phyloP scores from a whole-genome alignment of 53 echinoderm and acorn worm genomes.

The Actinopyga echinites region DNA sequence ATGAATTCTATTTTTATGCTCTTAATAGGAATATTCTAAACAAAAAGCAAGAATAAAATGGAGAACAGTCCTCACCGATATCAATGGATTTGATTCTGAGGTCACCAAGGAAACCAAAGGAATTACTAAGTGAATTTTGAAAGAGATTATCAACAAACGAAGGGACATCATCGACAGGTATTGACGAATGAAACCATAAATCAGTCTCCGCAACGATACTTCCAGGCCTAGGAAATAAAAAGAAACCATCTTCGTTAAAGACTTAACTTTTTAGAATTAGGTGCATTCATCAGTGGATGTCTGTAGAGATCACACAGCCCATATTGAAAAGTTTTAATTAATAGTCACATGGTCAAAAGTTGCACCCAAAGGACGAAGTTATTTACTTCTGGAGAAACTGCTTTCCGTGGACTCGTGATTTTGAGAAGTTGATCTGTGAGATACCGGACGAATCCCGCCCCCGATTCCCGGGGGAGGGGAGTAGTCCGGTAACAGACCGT shows the following conservation, averaged over 20 bases:
- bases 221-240: constrained; percentile 16
- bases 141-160: not conserved
- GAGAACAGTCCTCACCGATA: no score
- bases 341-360: no score
- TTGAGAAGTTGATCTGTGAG: no score
- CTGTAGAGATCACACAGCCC: no score
- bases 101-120: not conserved
- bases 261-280: no score
- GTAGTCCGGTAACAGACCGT: not conserved
- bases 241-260: not conserved
- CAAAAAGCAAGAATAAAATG: not conserved
- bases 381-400: no score
- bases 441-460: no score
- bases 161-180: not conserved
- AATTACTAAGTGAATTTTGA: not conserved
- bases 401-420: no score
- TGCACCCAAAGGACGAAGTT: no score
- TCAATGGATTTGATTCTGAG: not conserved
- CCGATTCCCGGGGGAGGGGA: not conserved
- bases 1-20: not conserved
- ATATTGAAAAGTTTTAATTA: no score
- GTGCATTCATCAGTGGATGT: no score
- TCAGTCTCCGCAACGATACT: constrained; percentile 21
- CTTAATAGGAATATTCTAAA: not conserved
- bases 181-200: not conserved